Evolutionary conservation across 2,888 invertebrate species (phyloP).

Genomic region (Deilephila elpenor): DNA sequence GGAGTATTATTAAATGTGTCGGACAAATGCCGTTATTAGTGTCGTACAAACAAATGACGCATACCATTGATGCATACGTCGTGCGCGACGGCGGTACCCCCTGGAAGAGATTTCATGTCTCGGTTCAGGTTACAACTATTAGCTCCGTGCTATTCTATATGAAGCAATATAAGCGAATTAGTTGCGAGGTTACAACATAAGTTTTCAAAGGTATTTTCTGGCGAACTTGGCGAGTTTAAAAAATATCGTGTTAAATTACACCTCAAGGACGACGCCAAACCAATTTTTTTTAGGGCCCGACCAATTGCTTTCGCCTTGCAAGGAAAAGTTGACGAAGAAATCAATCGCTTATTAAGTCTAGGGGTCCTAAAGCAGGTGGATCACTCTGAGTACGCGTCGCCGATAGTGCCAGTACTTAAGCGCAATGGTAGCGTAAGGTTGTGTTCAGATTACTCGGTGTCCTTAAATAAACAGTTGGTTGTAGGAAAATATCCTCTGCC

Average conservation of each 20-base stretch:
- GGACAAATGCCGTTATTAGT: not conserved
- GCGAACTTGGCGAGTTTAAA: not conserved
- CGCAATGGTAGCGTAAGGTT: too few relatives aligned
- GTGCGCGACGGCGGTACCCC: slow-evolving; percentile 32
- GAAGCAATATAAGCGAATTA: not conserved
- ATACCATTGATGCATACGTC: slow-evolving; percentile 13
- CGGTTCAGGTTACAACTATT: slow-evolving; percentile 23
- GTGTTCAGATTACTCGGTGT: too few relatives aligned
- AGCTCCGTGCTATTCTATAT: not conserved
- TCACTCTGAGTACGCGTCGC: too few relatives aligned
- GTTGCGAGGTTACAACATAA: not conserved
- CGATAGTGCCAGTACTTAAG: too few relatives aligned
- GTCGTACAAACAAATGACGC: slow-evolving; percentile 8
- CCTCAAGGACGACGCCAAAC: not conserved
- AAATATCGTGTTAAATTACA: not conserved
- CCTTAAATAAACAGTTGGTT: too few relatives aligned
- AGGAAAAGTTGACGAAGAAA: not conserved
- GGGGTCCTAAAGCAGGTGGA: too few relatives aligned
- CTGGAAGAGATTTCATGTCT: slow-evolving; percentile 30
- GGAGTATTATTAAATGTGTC: not conserved
- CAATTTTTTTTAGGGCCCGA: not conserved
- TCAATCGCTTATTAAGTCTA: not conserved
- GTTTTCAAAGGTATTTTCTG: not conserved
- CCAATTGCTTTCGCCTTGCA: not conserved
- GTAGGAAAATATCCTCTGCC: too few relatives aligned